phyloP scores from a whole-genome alignment of 2,113 vertebrate genomes.

The Bettongia penicillata region DNA sequence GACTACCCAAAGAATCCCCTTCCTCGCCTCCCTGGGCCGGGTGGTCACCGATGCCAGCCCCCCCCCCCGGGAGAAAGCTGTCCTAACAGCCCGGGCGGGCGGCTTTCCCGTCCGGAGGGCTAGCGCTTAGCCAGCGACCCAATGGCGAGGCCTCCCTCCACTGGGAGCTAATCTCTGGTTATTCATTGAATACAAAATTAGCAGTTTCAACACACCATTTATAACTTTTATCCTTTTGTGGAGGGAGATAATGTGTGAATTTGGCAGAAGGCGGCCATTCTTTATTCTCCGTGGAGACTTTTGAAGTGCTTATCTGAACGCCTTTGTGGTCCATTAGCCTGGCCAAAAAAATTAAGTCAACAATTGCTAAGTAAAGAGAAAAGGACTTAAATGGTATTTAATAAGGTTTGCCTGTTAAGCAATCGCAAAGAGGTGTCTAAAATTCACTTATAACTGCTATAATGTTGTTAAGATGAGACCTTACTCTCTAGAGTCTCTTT shows the following conservation, averaged over 20 bases:
- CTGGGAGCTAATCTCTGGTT: conserved; percentile 56
- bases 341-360: conserved; percentile 59
- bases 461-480: conserved; percentile 45
- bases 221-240: conserved; percentile 62
- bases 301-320: conserved; percentile 70
- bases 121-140: neutral
- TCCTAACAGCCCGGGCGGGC: neutral
- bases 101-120: neutral
- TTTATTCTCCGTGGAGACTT: conserved; percentile 56
- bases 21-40: conserved; percentile 30
- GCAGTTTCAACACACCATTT: conserved; percentile 77
- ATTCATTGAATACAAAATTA: conserved; percentile 76
- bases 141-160: neutral
- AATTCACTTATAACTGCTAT: conserved; percentile 53
- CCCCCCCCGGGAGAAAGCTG: conserved; percentile 19
- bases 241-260: conserved; percentile 57
- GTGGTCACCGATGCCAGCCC: conserved; percentile 12
- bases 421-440: conserved; percentile 57
- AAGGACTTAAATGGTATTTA: conserved; percentile 73
- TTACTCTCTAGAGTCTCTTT: conserved; percentile 8
- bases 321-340: conserved; percentile 61
- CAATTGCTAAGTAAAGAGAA: conserved; percentile 76
- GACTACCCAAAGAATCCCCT: conserved; percentile 30
- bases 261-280: conserved; percentile 48
- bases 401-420: conserved; percentile 73